Conservation (phyloP, 2,797 vertebrate species). For the Podarcis lilfordi region DNA sequence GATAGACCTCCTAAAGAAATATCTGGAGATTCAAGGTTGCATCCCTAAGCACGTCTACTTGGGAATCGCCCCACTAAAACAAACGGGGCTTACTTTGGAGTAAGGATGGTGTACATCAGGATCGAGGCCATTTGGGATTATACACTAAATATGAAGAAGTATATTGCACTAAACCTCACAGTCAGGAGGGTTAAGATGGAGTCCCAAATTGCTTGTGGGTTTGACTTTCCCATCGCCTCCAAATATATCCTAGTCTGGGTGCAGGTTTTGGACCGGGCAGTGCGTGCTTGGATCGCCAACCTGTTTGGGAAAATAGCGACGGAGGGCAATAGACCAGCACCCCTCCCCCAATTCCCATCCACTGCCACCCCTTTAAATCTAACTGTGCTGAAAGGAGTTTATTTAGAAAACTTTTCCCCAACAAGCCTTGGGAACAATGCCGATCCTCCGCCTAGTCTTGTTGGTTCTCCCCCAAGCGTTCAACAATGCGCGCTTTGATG, state of each 20-base stretch:
- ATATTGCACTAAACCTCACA: background rate
- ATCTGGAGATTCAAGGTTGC: background rate
- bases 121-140: background rate
- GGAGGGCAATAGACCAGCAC: fast-evolving
- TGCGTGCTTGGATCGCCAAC: background rate
- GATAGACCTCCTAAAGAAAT: background rate
- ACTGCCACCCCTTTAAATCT: background rate
- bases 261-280: background rate
- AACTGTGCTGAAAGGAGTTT: constrained; percentile 32
- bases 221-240: background rate
- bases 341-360: background rate
- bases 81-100: background rate
- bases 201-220: background rate
- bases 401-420: constrained; percentile 62
- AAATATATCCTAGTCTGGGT: background rate
- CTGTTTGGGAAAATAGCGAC: background rate
- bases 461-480: constrained; percentile 62
- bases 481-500: constrained; percentile 78
- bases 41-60: background rate
- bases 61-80: background rate
- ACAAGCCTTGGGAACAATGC: constrained; percentile 59
- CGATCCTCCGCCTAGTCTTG: constrained; percentile 61
- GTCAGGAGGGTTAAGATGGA: background rate
- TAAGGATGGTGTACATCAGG: background rate
- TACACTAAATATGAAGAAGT: background rate